Conservation (phyloP, 2,113 vertebrate species). For the Albula goreensis region DNA sequence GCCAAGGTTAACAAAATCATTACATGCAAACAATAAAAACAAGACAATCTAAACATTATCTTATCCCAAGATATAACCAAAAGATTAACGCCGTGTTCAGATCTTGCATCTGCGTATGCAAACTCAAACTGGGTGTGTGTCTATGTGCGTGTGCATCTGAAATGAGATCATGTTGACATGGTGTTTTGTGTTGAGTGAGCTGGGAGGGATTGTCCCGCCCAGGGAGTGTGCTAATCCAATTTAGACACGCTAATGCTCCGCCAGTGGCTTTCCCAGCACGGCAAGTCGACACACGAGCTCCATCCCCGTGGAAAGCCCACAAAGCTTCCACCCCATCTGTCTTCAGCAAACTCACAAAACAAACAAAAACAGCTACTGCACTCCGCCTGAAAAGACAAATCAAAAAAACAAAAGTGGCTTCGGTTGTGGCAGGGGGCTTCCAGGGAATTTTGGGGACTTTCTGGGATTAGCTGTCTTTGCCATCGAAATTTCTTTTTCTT, state of each 20-base stretch:
- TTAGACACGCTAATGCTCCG: constrained; percentile 14
- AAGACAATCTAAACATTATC: background rate
- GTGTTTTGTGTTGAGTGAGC: constrained; percentile 23
- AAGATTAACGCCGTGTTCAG: background rate
- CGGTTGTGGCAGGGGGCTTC: background rate
- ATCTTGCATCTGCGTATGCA: background rate
- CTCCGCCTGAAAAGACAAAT: too few relatives aligned
- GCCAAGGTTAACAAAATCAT: background rate
- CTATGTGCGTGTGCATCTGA: background rate
- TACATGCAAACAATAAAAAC: background rate
- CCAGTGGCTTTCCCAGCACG: background rate
- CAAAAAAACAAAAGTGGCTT: background rate
- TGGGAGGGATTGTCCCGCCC: constrained; percentile 21
- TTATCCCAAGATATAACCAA: background rate
- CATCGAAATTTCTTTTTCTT: too few relatives aligned
- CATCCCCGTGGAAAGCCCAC: background rate
- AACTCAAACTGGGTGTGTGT: background rate
- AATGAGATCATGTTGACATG: background rate
- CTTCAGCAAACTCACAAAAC: background rate
- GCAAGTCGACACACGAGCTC: background rate
- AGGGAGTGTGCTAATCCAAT: constrained; percentile 39
- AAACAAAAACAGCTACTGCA: background rate
- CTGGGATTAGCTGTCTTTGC: background rate
- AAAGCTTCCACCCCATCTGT: background rate
- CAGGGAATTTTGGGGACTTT: background rate